Evolutionary conservation across 1,140 invertebrate genomes (phyloP).

Genomic region (Drosophila persimilis): DNA sequence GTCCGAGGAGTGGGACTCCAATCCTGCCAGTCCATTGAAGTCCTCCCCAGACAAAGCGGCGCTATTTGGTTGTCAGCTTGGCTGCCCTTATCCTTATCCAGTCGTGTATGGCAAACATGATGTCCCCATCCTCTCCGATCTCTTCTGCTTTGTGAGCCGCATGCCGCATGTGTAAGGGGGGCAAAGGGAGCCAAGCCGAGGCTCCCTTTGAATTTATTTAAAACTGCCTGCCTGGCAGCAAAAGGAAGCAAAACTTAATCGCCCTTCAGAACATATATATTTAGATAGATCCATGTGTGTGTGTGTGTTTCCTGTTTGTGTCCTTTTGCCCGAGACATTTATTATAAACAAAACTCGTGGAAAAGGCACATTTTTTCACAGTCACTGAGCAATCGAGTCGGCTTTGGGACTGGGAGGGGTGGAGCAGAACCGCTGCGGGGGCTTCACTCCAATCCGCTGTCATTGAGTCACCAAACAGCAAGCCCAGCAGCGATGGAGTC

Average conservation of each 20-base stretch:
- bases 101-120: slow-evolving; percentile 33
- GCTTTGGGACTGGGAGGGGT: too few species aligned
- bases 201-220: slow-evolving; percentile 52
- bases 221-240: slow-evolving; percentile 42
- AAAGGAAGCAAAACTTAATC: slow-evolving; percentile 45
- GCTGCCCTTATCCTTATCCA: slow-evolving; percentile 23
- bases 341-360: slow-evolving; percentile 41
- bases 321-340: slow-evolving; percentile 50
- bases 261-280: slow-evolving; percentile 10
- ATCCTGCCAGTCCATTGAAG: slow-evolving; percentile 48
- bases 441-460: slow-evolving; percentile 5
- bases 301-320: slow-evolving; percentile 15
- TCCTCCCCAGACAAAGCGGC: slow-evolving; percentile 61
- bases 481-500: slow-evolving; percentile 48
- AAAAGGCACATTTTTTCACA: slow-evolving; percentile 36
- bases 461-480: slow-evolving; percentile 27
- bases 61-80: slow-evolving; percentile 36
- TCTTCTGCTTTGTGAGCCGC: slow-evolving; percentile 7
- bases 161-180: slow-evolving; percentile 1
- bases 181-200: background rate
- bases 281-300: background rate
- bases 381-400: slow-evolving; percentile 50
- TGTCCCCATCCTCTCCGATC: background rate
- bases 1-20: slow-evolving; percentile 1
- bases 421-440: background rate